These are phyloP conservation scores for Delia radicum DNA, from an alignment of 1,140 invertebrate genomes.

Conservation along the genomic window DNA sequence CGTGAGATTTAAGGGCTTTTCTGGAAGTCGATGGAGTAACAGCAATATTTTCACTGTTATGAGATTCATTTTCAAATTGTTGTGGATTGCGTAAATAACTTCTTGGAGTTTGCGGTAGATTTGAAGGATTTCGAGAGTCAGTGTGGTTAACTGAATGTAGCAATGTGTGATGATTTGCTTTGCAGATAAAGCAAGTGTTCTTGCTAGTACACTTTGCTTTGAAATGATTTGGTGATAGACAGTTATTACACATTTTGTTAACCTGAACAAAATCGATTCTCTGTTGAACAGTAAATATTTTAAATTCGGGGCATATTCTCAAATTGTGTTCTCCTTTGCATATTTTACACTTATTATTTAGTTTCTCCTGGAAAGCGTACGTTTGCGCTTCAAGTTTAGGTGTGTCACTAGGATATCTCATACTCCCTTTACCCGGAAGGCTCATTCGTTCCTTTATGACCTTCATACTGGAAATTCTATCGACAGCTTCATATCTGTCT, in stretches of 20 bases:
- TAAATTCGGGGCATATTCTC: background rate
- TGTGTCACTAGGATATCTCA: no score
- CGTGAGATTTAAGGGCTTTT: no score
- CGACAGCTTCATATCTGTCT: background rate
- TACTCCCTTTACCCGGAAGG: no score
- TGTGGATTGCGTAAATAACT: background rate
- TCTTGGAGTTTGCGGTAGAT: background rate
- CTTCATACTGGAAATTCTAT: background rate
- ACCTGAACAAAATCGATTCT: background rate
- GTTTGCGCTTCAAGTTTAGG: background rate
- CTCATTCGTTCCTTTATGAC: background rate
- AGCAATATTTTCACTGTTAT: no score
- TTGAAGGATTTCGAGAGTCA: background rate
- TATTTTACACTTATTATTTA: background rate
- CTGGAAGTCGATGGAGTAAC: background rate
- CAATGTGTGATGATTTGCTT: no score
- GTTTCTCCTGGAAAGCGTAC: background rate
- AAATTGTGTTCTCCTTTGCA: background rate
- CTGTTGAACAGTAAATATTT: background rate
- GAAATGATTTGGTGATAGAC: background rate
- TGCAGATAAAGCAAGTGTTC: background rate
- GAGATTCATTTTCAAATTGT: background rate
- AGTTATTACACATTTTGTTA: no score
- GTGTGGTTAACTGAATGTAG: background rate
- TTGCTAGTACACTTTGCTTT: background rate